A percentile compares a stretch with the other conserved stretches of the same genome.
These are phyloP conservation scores for Slavum lentiscoides DNA, from an alignment of 2,888 invertebrate genomes.

Conservation along the genomic window DNA sequence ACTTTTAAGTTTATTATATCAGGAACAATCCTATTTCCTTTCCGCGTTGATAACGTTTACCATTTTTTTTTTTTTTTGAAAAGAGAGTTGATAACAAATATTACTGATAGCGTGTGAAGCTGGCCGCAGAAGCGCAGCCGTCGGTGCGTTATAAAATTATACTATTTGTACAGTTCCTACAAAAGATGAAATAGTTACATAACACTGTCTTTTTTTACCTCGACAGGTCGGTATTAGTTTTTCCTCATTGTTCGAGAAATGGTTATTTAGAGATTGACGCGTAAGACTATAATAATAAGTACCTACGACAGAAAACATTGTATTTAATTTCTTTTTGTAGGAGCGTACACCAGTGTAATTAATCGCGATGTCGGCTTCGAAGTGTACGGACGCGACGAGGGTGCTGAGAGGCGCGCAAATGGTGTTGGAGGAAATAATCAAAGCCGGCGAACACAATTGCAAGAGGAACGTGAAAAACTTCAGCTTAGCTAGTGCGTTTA, in stretches of 20 bases:
- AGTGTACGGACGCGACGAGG: slow-evolving; percentile 56
- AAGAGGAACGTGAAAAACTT: slow-evolving; percentile 72
- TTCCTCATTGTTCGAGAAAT: neutral
- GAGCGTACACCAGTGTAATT: neutral
- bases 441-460: slow-evolving; percentile 68
- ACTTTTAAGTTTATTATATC: too few relatives aligned
- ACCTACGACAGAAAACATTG: neutral
- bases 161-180: too few relatives aligned
- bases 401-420: slow-evolving; percentile 72
- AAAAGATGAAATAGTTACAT: too few relatives aligned
- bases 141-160: too few relatives aligned
- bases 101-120: neutral
- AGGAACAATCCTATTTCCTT: too few relatives aligned
- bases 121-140: too few relatives aligned
- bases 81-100: neutral
- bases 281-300: neutral
- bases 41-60: neutral
- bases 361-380: slow-evolving; percentile 55
- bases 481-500: slow-evolving; percentile 63
- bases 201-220: neutral
- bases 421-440: slow-evolving; percentile 69
- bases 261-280: neutral
- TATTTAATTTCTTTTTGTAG: too few relatives aligned
- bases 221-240: neutral
- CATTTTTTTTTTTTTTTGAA: neutral